These are phyloP conservation scores for Dendrolimus punctatus DNA, from an alignment of 1,140 invertebrate species.

Conservation along the genomic window DNA sequence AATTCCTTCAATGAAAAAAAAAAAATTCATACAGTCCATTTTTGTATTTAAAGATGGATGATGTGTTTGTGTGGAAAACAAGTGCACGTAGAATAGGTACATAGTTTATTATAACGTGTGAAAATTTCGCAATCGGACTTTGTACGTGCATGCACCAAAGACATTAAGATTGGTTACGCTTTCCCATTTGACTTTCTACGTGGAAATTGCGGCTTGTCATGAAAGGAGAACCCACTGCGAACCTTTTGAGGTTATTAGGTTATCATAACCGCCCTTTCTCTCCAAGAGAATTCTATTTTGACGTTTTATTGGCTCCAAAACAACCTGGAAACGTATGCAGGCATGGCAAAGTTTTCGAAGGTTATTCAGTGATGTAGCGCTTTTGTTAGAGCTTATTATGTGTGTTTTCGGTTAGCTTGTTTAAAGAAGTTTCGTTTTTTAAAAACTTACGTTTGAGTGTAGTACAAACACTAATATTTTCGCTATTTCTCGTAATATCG, in stretches of 20 bases:
- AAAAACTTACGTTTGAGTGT: too few species aligned
- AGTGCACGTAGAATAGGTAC: not conserved
- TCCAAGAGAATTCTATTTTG: slow-evolving; percentile 20
- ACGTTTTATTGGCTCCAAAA: slow-evolving; percentile 13
- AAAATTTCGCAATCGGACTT: slow-evolving; percentile 30
- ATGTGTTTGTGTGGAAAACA: too few species aligned
- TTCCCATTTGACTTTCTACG: slow-evolving; percentile 54
- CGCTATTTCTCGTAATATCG: too few species aligned
- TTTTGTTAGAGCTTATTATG: too few species aligned
- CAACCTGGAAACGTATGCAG: slow-evolving; percentile 6
- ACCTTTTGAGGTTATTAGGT: slow-evolving; percentile 54
- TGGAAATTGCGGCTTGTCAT: slow-evolving; percentile 63
- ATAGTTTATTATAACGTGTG: slow-evolving; percentile 26
- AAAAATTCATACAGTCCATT: too few species aligned
- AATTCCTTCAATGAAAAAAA: too few species aligned
- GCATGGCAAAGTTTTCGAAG: too few species aligned
- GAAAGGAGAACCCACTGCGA: slow-evolving; percentile 39
- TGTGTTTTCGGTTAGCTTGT: too few species aligned
- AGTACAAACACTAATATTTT: too few species aligned
- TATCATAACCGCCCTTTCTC: slow-evolving; percentile 37
- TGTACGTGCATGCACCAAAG: slow-evolving; percentile 48
- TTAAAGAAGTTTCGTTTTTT: too few species aligned
- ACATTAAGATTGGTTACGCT: slow-evolving; percentile 58
- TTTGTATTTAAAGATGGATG: too few species aligned
- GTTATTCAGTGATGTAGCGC: too few species aligned